phyloP scores from a whole-genome alignment of 2,113 vertebrate genomes.

The Larimichthys crocea region DNA sequence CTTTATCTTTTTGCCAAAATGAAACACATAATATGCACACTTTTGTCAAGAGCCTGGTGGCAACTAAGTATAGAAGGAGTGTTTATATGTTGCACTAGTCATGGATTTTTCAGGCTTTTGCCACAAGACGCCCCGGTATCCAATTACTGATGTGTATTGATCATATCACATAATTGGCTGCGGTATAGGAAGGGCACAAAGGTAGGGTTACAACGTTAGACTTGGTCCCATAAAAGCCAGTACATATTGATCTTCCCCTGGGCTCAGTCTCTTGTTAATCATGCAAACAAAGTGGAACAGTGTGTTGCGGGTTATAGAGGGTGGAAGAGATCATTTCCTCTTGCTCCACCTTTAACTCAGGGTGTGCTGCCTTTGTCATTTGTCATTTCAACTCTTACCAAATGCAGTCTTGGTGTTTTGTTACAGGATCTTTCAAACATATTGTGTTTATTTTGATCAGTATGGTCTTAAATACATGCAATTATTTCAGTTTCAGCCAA shows the following conservation, averaged over 20 bases:
- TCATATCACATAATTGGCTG: conserved; percentile 81
- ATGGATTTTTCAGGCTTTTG: conserved; percentile 51
- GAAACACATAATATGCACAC: conserved; percentile 49
- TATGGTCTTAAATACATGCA: not conserved
- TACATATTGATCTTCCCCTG: conserved; percentile 75
- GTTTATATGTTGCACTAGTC: conserved; percentile 41
- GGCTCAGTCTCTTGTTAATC: conserved; percentile 75
- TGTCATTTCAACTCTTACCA: conserved; percentile 28
- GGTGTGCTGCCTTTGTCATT: conserved; percentile 2
- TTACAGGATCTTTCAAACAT: not conserved
- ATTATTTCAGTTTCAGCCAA: not conserved
- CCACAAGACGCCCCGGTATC: conserved; percentile 69
- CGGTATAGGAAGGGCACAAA: conserved; percentile 68
- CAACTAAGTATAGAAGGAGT: conserved; percentile 39
- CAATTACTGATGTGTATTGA: conserved; percentile 80
- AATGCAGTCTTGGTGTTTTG: not conserved
- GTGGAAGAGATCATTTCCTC: conserved; percentile 66
- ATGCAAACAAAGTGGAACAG: conserved; percentile 78
- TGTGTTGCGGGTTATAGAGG: conserved; percentile 44
- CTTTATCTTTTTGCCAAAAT: conserved; percentile 53
- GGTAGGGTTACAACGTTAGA: conserved; percentile 73
- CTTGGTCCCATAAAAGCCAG: conserved; percentile 57
- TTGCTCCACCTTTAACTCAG: conserved; percentile 33
- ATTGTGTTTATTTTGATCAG: not conserved
- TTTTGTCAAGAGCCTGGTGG: conserved; percentile 21